A percentile compares a stretch with the other conserved stretches of the same genome.
Conservation (phyloP, 2,888 invertebrate species). For the Agonopterix arenella region DNA sequence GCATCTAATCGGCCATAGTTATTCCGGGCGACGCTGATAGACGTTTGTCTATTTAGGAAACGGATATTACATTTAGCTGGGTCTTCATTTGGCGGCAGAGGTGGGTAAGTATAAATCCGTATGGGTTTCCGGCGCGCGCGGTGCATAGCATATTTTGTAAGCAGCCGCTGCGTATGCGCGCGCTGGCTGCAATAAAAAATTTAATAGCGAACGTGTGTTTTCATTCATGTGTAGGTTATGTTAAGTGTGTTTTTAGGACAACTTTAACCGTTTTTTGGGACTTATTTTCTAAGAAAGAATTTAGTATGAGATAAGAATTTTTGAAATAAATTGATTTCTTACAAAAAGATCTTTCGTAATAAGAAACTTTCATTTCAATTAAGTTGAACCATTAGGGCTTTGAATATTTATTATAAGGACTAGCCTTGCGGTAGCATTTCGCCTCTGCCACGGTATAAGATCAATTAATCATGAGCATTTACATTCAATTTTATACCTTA, state of each 20-base stretch:
- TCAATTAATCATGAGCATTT: too few species aligned
- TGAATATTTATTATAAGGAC: too few species aligned
- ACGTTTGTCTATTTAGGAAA: slow-evolving; percentile 76
- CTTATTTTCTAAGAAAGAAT: not conserved
- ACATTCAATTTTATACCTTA: too few species aligned
- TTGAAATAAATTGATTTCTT: too few species aligned
- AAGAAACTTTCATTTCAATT: too few species aligned
- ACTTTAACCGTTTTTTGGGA: slow-evolving; percentile 7
- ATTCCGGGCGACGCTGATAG: slow-evolving; percentile 71
- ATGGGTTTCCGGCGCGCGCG: slow-evolving; percentile 53
- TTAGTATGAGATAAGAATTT: not conserved
- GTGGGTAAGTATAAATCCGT: slow-evolving; percentile 68
- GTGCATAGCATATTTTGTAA: slow-evolving; percentile 71
- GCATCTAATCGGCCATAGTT: slow-evolving; percentile 68
- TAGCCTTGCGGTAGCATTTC: too few species aligned
- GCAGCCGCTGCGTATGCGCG: slow-evolving; percentile 55
- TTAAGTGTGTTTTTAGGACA: slow-evolving; percentile 52
- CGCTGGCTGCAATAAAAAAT: slow-evolving; percentile 55
- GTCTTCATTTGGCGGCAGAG: slow-evolving; percentile 73
- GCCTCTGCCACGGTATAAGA: too few species aligned
- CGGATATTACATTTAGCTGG: slow-evolving; percentile 75
- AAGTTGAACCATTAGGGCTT: too few species aligned
- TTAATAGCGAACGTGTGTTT: slow-evolving; percentile 61
- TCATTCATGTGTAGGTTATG: slow-evolving; percentile 32
- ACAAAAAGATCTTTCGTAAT: too few species aligned